phyloP scores from a whole-genome alignment of 2,797 vertebrate species.

The Gallinago nigripennis region DNA sequence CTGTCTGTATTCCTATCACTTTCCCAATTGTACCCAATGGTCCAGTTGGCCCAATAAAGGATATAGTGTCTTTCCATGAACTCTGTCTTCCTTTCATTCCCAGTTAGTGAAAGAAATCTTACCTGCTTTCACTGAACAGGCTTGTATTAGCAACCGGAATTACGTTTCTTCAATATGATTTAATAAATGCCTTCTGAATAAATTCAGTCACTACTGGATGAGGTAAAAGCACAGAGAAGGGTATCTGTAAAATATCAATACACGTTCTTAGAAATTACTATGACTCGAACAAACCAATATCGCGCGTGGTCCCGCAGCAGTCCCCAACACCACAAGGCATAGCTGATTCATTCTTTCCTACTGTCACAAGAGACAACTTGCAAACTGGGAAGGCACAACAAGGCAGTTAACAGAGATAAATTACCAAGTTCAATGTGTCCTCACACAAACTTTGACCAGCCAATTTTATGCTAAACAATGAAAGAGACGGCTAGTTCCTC shows the following conservation, averaged over 20 bases:
- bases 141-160: background rate
- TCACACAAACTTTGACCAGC: background rate
- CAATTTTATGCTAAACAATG: background rate
- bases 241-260: background rate
- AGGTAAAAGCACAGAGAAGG: background rate
- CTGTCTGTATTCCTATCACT: background rate
- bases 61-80: background rate
- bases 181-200: background rate
- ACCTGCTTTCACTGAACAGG: background rate
- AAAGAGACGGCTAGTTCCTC: background rate
- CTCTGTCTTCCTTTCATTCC: background rate
- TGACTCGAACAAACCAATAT: background rate
- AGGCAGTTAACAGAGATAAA: background rate
- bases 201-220: background rate
- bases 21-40: background rate
- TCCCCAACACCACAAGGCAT: background rate
- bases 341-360: background rate
- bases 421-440: background rate
- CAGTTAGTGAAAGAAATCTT: background rate
- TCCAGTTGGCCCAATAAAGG: background rate
- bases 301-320: fast-evolving
- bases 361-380: background rate
- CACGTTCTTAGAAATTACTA: background rate
- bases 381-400: background rate
- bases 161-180: background rate